Evolutionary conservation across 92 coral and sea anemone species (phyloP), one percentile per base, ranked within the genome.

Genomic region (Heliopora coerulea): DNA sequence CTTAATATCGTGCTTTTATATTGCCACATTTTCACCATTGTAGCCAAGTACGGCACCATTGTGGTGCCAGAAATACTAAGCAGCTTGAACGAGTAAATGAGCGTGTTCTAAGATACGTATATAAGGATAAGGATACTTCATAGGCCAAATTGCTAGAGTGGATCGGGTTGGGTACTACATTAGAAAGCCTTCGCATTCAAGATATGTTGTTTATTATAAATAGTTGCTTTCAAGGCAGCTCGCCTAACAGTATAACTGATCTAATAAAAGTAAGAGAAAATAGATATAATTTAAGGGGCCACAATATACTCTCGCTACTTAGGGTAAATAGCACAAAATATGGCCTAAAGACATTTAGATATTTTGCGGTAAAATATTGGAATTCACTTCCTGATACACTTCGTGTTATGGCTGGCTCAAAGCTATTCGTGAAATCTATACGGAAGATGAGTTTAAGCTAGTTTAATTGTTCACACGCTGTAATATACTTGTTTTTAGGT

Each of bases 51-150:
- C 78, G 80, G 87, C 80, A 78, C 20, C 75, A 79, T 42, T 84
- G 85, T 52, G 66, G 75, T 18, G 32, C 49, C 32, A 78, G 81
- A 56, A 82, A 86, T 62, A 67, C 80, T 60, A 34, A 54, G 12
- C 76, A 86, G 81, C 66, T 81, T 23, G 81, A 86, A 61, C 59
- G 68, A 46, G 78, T 73, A 34, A 86, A 82, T 58, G 87, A 86
- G 29, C 7, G 86, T 32, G 79, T 79, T 12, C 56, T 82, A 19
- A 29, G 79, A 24, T 86, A 78, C 57, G 78, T 82, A n/a, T 86
- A 62, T 58, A 86, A 72, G 31, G 72, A 82, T 54, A 74, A 80
- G 54, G 20, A 67, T 12, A 59, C 41, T 48, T 64, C 74, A 19
- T 86, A 82, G 62, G 28, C 66, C 14, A 49, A 41, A 59, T 19